These are phyloP conservation scores for Esox niger DNA, from an alignment of 2,113 vertebrate genomes.

Conservation along the genomic window DNA sequence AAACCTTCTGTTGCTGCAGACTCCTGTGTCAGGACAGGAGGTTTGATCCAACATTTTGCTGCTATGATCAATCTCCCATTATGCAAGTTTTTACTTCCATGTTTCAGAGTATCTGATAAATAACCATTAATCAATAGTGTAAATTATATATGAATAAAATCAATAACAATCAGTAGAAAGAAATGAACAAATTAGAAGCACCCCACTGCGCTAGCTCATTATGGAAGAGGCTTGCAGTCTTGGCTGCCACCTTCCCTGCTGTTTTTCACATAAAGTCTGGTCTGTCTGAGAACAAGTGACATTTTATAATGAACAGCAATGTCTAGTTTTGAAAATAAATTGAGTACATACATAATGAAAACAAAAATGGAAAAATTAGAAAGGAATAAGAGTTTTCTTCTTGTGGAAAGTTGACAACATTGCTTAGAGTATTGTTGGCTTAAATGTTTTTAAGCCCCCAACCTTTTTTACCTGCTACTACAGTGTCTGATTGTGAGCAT, in stretches of 20 bases:
- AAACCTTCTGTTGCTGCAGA: constrained; percentile 10
- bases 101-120: too few relatives aligned
- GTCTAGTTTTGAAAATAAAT: not conserved
- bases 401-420: too few relatives aligned
- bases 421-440: not conserved
- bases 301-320: constrained; percentile 2
- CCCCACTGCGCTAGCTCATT: not conserved
- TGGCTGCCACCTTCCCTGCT: constrained; percentile 2
- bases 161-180: too few relatives aligned
- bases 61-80: too few relatives aligned
- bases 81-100: too few relatives aligned
- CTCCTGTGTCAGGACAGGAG: constrained; percentile 14
- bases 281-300: not conserved
- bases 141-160: too few relatives aligned
- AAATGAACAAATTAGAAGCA: too few relatives aligned
- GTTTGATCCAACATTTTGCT: not conserved
- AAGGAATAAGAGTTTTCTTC: not conserved
- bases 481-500: too few relatives aligned
- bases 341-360: too few relatives aligned
- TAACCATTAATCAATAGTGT: too few relatives aligned
- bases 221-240: not conserved
- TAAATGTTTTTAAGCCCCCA: too few relatives aligned
- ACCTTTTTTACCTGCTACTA: too few relatives aligned
- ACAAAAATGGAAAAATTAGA: not conserved
- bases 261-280: not conserved